Base-by-base conservation (phyloP, 2,888 invertebrate genomes). In the Antheraea yamamai region DNA sequence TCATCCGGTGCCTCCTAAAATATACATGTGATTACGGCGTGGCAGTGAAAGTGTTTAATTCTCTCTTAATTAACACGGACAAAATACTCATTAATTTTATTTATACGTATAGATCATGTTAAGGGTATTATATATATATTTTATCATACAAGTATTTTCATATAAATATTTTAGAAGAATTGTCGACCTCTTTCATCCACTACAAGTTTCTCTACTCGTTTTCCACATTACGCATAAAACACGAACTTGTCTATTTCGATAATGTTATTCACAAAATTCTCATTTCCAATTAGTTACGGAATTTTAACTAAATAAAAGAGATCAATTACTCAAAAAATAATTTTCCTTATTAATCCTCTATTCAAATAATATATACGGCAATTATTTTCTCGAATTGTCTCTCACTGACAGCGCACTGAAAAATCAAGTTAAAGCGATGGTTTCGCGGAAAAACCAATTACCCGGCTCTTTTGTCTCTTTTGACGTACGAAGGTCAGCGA, bases 361-460 rank as follows among this genome's bases (percentile, higher is more conserved):
- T n/a, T 61, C 12, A 12, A 61, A 23, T 61, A 61, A 61, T 23
- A 23, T 23, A 23, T 61, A 61, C 8, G 10, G 61, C n/a, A 23
- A 61, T 68, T 71, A 35, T 74, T 39, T 72, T 58, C 14, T 61
- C n/a, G 51, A 18, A 58, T 75, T 72, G 61, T 35, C 61, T 75
- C 55, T 51, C 72, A 64, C 64, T 72, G 74, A 55, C 26, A 16
- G 26, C 18, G 64, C 18, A 39, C 55, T 68, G 23, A 39, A 70
- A 74, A 71, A 74, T 71, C 74, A 55, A 74, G 74, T 74, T 74
- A 58, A 71, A 58, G 20, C 16, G 55, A 70, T 39, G 70, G 70
- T 55, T 74, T 71, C 39, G 70, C 70, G 74, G 58, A 74, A n/a
- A 74, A 74, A 71, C 58, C 74, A 74, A 74, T 74, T 74, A 74